Evolutionary conservation across 2,113 vertebrate genomes (phyloP).

Genomic region (Hippolais icterina): DNA sequence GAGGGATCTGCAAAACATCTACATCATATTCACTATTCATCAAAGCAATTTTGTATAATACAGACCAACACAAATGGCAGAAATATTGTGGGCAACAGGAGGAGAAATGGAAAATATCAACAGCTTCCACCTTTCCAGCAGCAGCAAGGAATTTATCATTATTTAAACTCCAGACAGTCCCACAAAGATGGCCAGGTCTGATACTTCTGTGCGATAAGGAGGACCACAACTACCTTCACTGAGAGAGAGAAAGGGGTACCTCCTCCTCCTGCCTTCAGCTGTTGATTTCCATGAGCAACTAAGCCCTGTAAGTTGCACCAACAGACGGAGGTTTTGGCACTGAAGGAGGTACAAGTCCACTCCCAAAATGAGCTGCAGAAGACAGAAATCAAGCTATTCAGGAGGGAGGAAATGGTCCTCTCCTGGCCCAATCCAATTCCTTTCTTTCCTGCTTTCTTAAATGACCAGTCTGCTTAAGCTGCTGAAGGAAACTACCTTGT

Average conservation of each 20-base stretch:
- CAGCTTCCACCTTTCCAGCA: not conserved
- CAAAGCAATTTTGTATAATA: not conserved
- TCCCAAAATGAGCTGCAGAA: not conserved
- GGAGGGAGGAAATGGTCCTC: not conserved
- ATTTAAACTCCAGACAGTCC: not conserved
- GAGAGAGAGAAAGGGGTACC: not conserved
- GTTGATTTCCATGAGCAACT: not conserved
- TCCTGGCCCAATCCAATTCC: not conserved
- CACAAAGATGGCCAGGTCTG: not conserved
- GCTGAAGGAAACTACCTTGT: not conserved
- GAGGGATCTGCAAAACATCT: not conserved
- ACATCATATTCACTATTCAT: not conserved
- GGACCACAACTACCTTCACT: not conserved
- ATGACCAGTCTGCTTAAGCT: not conserved
- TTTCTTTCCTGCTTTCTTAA: not conserved
- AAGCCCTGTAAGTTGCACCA: not conserved
- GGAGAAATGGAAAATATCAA: not conserved
- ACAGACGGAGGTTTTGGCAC: not conserved
- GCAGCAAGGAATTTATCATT: not conserved
- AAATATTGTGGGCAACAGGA: not conserved
- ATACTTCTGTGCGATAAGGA: not conserved
- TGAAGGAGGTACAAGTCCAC: not conserved
- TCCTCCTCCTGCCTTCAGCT: not conserved
- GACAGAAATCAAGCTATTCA: not conserved
- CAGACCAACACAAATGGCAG: not conserved